These are phyloP conservation scores for Tetranychus piercei DNA, from an alignment of 2,888 invertebrate genomes.

Conservation along the genomic window DNA sequence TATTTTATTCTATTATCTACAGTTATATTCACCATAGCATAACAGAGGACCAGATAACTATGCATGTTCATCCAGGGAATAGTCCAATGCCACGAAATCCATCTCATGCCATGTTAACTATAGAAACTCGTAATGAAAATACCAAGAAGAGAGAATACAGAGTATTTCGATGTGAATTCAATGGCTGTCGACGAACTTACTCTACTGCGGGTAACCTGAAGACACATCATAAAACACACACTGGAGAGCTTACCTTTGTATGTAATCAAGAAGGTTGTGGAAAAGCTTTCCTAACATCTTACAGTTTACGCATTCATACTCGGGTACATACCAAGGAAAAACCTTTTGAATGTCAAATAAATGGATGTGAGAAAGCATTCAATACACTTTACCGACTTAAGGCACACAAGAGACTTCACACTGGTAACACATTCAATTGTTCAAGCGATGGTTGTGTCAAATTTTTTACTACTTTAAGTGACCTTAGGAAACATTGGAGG, in stretches of 20 bases:
- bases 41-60: constrained; percentile 47
- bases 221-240: constrained; percentile 87
- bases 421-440: constrained; percentile 85
- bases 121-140: constrained; percentile 44
- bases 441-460: constrained; percentile 60
- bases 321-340: constrained; percentile 79
- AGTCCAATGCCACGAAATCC: constrained; percentile 44
- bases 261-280: constrained; percentile 70
- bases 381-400: constrained; percentile 76
- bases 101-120: constrained; percentile 48
- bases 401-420: constrained; percentile 78
- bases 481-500: constrained; percentile 75
- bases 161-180: constrained; percentile 68
- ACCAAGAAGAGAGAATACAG: constrained; percentile 44
- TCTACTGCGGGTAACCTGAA: constrained; percentile 82
- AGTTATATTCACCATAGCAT: constrained; percentile 49
- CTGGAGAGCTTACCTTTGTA: constrained; percentile 83
- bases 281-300: constrained; percentile 73
- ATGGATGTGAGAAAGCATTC: constrained; percentile 73
- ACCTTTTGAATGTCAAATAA: constrained; percentile 66
- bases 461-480: constrained; percentile 79
- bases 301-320: constrained; percentile 81
- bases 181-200: constrained; percentile 68
- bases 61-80: constrained; percentile 49
- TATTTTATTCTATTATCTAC: background rate